A percentile compares a stretch with the other conserved stretches of the same genome.
These are phyloP conservation scores for Petrophora chlorosata DNA, from an alignment of 2,888 invertebrate genomes.

Conservation along the genomic window DNA sequence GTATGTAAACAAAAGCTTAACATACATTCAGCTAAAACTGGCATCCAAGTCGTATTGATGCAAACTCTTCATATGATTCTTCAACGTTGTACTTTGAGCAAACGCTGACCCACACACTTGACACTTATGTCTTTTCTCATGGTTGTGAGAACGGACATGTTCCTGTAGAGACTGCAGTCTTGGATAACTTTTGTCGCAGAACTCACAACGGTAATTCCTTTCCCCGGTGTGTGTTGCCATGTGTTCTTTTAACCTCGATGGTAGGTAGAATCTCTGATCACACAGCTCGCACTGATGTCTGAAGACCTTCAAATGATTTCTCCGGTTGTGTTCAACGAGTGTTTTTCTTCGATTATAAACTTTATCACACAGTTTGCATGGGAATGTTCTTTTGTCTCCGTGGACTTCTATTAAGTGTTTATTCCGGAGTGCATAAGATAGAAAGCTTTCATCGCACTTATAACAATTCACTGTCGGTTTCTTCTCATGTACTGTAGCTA, in stretches of 20 bases:
- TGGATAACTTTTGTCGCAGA: constrained; percentile 61
- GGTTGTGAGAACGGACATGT: constrained; percentile 81
- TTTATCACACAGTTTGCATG: constrained; percentile 68
- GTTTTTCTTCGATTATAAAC: constrained; percentile 72
- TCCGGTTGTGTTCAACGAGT: constrained; percentile 64
- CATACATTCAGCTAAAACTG: constrained; percentile 14
- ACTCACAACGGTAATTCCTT: constrained; percentile 59
- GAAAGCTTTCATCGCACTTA: constrained; percentile 68
- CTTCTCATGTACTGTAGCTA: constrained; percentile 63
- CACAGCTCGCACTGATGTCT: constrained; percentile 81
- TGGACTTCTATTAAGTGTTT: constrained; percentile 70
- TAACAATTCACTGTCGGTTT: constrained; percentile 70
- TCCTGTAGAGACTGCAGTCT: constrained; percentile 71
- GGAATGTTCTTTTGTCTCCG: constrained; percentile 62
- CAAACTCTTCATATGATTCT: constrained; percentile 80
- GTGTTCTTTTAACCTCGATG: constrained; percentile 69
- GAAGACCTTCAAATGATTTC: constrained; percentile 68
- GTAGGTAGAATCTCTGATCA: constrained; percentile 77
- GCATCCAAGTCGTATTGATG: constrained; percentile 48
- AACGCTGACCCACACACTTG: constrained; percentile 78
- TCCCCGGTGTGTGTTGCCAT: constrained; percentile 75
- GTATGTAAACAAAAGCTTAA: constrained; percentile 4
- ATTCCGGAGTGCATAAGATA: constrained; percentile 65
- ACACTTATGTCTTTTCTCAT: constrained; percentile 81
- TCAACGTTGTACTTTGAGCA: constrained; percentile 81